Conservation (phyloP, 2,113 vertebrate species). For the Pagrus major region DNA sequence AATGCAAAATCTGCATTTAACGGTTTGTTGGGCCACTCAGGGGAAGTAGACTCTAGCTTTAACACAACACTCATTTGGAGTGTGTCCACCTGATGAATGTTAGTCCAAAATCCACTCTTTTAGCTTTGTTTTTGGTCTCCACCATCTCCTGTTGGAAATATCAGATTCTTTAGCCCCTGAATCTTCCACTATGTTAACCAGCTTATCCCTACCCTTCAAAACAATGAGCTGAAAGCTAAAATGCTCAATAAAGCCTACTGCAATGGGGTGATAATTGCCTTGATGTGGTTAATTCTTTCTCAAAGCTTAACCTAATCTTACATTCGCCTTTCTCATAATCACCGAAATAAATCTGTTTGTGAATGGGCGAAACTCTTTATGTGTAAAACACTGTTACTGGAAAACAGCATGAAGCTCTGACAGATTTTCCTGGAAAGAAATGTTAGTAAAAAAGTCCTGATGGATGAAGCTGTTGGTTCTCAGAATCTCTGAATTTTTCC, state of each 20-base stretch:
- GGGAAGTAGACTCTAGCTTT: background rate
- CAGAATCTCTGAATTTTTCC: background rate
- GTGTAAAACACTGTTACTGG: background rate
- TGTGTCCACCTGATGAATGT: background rate
- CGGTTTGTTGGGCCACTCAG: background rate
- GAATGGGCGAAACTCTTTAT: background rate
- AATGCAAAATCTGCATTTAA: background rate
- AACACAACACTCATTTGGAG: no score
- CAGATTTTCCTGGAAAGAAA: slow-evolving; percentile 1
- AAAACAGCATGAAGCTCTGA: background rate
- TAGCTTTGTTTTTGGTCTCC: no score
- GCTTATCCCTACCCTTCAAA: no score
- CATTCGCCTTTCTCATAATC: background rate
- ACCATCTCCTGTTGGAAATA: background rate
- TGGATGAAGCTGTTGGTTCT: background rate
- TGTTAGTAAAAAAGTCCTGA: background rate
- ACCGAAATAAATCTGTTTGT: background rate
- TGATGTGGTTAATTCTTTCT: background rate
- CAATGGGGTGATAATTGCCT: background rate
- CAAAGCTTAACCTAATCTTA: background rate
- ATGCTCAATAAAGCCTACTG: no score
- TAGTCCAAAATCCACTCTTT: no score
- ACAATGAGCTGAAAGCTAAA: no score
- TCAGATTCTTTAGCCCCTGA: background rate
- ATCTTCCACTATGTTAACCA: background rate